Conservation (phyloP, 2,797 vertebrate genomes). For the Todus mexicanus region DNA sequence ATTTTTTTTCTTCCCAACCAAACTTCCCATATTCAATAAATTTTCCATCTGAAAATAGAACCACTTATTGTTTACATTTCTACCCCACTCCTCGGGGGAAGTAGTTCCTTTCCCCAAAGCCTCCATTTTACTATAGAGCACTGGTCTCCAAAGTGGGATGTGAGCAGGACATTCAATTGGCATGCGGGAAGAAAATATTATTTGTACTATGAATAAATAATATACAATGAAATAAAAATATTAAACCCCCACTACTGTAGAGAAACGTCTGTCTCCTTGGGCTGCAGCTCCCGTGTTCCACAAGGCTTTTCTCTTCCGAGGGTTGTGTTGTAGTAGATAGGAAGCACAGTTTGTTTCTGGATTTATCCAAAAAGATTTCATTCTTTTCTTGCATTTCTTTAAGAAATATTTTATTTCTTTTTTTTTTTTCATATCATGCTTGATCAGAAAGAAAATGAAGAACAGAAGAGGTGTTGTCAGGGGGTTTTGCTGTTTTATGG, state of each 20-base stretch:
- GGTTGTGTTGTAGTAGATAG: not conserved
- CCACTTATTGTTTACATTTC: not conserved
- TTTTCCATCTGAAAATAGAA: not conserved
- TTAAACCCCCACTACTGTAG: not conserved
- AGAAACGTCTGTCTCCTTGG: not conserved
- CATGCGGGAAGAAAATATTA: not conserved
- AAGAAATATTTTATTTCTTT: no score
- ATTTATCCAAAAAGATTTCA: not conserved
- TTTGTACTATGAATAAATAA: not conserved
- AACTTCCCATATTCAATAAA: not conserved
- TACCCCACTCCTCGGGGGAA: fast-evolving
- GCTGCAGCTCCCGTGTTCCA: not conserved
- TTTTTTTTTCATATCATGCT: no score
- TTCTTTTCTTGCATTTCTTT: not conserved
- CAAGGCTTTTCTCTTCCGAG: not conserved
- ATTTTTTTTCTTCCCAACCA: not conserved
- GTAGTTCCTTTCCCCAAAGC: not conserved
- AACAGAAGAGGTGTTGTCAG: not conserved
- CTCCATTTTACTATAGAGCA: not conserved
- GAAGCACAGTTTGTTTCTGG: not conserved
- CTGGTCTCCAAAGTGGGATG: not conserved
- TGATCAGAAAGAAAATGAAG: not conserved
- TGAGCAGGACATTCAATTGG: not conserved
- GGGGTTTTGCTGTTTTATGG: fast-evolving
- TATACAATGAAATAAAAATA: not conserved